Evolutionary conservation across 2,888 invertebrate species (phyloP), one percentile per base, ranked within the genome.

Genomic region (Octonoba sinensis): DNA sequence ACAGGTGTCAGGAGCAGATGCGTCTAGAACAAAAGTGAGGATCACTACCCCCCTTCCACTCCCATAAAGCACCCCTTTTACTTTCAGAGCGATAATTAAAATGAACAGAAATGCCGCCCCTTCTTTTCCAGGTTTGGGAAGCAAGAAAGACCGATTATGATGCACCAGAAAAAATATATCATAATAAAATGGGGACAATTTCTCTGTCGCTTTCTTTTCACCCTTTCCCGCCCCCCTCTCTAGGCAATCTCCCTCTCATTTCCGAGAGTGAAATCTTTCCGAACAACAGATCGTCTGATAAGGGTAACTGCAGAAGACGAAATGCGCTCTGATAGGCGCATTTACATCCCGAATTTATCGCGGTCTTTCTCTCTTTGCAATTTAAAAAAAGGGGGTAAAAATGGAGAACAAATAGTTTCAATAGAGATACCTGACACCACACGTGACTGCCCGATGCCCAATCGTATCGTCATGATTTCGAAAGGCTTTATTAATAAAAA

Each of bases 1-100:
- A 82, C 82, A 82, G 82, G 82, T 82, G 82, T 82, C 82, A 82
- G 69, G 72, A 75, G 82, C 82, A 82, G 82, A 82, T 82, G 82
- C 82, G 76, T 66, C 76, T 76, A 82, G 82, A 82, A 82, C 82
- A 82, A 82, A 75, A 76, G 82, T 57, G 59, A 57, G 70, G 59
- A 67, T 75, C 70, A 47, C 46, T 54, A 18, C 64, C 69, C 74
- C 56, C 36, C 13, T n/a, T 64, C 56, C 67, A 49, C 60, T 44
- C 77, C 64, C 75, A 74, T 71, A 75, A 75, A 74, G 70, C 74
- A 74, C 74, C 79, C 60, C 81, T 82, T 75, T 75, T 75, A 71
- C 78, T 36, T 78, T 71, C 76, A 70, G 62, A 69, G 79, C 79
- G 79, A 76, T 82, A 82, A 82, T 82, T 82, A 82, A 82, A 82